These are phyloP conservation scores for Oligia fasciuncula DNA, from an alignment of 2,888 invertebrate genomes.

Conservation along the genomic window DNA sequence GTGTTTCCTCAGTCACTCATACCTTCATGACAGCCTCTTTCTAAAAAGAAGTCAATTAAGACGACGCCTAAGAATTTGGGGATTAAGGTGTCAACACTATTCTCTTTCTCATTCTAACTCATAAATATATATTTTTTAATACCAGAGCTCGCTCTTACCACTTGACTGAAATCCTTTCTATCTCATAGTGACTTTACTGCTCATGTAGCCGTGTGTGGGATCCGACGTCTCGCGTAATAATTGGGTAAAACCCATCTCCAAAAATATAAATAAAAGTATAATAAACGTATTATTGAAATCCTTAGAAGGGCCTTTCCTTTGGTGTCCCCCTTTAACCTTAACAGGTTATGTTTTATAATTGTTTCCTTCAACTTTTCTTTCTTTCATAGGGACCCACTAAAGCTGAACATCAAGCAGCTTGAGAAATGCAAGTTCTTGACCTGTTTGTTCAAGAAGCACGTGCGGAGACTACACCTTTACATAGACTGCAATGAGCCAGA, in stretches of 20 bases:
- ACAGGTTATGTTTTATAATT: background rate
- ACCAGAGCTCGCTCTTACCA: background rate
- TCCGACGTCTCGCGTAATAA: background rate
- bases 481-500: conserved; percentile 77
- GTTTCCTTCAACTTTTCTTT: conserved; percentile 5
- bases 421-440: conserved; percentile 80
- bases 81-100: no score
- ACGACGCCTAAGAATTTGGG: background rate
- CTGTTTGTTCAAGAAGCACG: conserved; percentile 78
- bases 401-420: conserved; percentile 74
- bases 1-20: no score
- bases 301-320: background rate
- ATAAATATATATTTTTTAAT: background rate
- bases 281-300: no score
- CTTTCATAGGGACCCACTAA: conserved; percentile 77
- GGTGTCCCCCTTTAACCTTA: background rate
- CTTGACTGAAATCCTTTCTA: background rate
- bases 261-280: background rate
- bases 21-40: no score
- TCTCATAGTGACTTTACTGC: background rate
- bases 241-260: no score
- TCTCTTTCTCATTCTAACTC: background rate
- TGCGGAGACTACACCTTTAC: conserved; percentile 76
- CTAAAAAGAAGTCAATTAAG: background rate
- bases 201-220: background rate